Conservation (phyloP, 2,797 vertebrate species). For the Silurus aristotelis region DNA sequence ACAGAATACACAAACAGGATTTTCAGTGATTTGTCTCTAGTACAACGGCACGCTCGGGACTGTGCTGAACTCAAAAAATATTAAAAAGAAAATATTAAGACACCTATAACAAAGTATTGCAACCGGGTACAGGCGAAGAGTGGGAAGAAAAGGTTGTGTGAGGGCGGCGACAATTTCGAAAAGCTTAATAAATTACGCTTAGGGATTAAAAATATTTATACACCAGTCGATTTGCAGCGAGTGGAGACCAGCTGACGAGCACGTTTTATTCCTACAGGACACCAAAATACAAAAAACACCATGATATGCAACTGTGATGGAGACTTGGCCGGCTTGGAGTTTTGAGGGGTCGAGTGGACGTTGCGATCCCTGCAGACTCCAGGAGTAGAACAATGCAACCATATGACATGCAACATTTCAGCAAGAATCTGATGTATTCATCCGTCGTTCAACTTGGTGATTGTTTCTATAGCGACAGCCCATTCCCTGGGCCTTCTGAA, state of each 20-base stretch:
- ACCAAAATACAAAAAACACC: too few relatives aligned
- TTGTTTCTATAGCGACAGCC: not conserved
- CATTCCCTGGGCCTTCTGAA: not conserved
- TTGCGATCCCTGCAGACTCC: not conserved
- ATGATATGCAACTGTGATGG: too few relatives aligned
- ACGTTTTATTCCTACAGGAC: not conserved
- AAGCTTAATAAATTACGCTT: not conserved
- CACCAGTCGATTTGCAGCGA: slow-evolving; percentile 3
- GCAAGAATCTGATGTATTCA: not conserved
- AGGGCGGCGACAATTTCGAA: not conserved
- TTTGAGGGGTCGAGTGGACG: not conserved
- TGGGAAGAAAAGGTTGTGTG: too few relatives aligned
- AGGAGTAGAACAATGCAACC: not conserved
- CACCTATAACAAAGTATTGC: too few relatives aligned
- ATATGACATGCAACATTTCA: not conserved
- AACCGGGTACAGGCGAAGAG: too few relatives aligned
- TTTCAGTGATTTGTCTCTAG: not conserved
- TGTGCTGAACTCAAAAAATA: not conserved
- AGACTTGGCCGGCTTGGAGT: not conserved
- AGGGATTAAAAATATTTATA: not conserved
- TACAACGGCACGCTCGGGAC: too few relatives aligned
- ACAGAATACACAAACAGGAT: not conserved
- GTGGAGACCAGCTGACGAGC: not conserved
- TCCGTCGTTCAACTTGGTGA: not conserved
- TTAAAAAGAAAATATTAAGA: too few relatives aligned